These are phyloP conservation scores for Sterrhoptilus dennistouni DNA, from an alignment of 2,113 vertebrate species.

Conservation along the genomic window DNA sequence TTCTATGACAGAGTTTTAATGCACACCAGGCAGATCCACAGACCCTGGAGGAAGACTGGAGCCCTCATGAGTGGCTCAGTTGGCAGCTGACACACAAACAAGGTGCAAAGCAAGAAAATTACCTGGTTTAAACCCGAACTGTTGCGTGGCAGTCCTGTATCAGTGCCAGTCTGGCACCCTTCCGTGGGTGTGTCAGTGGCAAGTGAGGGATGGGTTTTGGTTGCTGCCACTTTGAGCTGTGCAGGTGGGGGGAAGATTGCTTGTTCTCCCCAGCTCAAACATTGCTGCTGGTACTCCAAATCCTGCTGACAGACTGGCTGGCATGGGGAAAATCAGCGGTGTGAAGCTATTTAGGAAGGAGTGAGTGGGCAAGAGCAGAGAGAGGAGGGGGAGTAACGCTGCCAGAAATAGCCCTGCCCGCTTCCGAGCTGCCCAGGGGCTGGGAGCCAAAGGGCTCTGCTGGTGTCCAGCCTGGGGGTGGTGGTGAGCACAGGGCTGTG, in stretches of 20 bases:
- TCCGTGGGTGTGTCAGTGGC: background rate
- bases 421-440: background rate
- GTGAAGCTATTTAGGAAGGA: background rate
- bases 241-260: background rate
- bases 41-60: background rate
- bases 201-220: background rate
- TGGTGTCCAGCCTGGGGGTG: background rate
- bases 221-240: background rate
- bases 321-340: background rate
- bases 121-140: background rate
- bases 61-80: background rate
- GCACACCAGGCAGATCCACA: background rate
- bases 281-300: background rate
- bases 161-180: background rate
- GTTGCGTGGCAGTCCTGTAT: background rate
- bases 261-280: background rate
- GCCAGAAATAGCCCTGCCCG: background rate
- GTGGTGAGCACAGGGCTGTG: accelerated
- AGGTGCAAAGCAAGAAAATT: background rate
- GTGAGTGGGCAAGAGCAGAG: background rate
- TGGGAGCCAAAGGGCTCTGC: background rate
- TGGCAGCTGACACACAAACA: background rate
- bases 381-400: background rate
- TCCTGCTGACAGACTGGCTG: background rate
- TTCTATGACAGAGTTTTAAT: background rate